Conservation (phyloP, 2,113 vertebrate genomes). For the Bombycilla garrulus region DNA sequence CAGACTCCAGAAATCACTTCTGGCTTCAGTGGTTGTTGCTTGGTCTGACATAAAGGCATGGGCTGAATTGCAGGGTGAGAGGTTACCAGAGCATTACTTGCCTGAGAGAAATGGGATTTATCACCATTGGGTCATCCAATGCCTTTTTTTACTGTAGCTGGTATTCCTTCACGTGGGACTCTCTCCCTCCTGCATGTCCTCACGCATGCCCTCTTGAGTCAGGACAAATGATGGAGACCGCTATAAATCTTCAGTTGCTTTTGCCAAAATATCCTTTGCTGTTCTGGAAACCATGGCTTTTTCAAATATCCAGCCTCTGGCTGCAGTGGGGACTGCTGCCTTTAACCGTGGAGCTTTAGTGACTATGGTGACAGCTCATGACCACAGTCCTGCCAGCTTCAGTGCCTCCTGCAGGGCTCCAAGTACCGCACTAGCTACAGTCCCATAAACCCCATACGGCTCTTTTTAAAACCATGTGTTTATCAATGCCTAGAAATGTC, state of each 20-base stretch:
- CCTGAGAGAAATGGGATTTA: background rate
- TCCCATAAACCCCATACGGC: background rate
- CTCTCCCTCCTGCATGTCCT: background rate
- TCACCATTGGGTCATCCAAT: background rate
- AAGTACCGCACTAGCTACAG: background rate
- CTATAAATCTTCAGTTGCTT: background rate
- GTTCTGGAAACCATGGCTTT: background rate
- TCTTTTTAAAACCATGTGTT: background rate
- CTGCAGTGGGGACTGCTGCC: background rate
- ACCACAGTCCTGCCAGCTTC: background rate
- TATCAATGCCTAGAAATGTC: background rate
- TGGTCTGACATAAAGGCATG: background rate
- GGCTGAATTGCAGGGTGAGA: background rate
- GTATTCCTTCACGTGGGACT: background rate
- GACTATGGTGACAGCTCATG: background rate
- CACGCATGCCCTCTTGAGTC: background rate
- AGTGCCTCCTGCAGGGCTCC: background rate
- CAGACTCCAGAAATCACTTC: background rate
- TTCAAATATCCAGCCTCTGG: background rate
- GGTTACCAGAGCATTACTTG: background rate
- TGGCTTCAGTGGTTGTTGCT: background rate
- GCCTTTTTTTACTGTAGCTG: background rate
- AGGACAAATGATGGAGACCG: background rate
- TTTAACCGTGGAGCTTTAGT: background rate
- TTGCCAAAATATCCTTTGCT: background rate